Percentiles rank a stretch among this genome's conserved stretches.
These are phyloP conservation scores for Cantharis rufa DNA, from an alignment of 2,888 invertebrate species.

Conservation along the genomic window DNA sequence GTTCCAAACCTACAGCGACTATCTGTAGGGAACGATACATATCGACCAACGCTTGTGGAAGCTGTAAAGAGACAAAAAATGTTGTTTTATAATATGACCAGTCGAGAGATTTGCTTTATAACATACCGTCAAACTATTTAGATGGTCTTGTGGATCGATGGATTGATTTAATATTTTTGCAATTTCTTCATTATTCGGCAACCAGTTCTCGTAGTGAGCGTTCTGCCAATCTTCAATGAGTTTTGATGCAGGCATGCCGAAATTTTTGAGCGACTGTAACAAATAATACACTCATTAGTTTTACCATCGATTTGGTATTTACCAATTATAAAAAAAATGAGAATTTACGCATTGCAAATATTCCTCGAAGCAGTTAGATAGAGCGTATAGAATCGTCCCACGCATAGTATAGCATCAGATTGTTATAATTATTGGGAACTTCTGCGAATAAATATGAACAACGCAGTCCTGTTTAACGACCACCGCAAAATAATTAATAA, in stretches of 20 bases:
- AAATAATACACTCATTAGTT: slow-evolving; percentile 34
- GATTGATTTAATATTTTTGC: slow-evolving; percentile 58
- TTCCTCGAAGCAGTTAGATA: slow-evolving; percentile 27
- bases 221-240: slow-evolving; percentile 55
- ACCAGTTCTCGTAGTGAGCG: slow-evolving; percentile 56
- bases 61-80: slow-evolving; percentile 26
- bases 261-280: slow-evolving; percentile 57
- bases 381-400: slow-evolving; percentile 16
- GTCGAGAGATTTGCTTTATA: neutral
- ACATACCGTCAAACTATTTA: slow-evolving; percentile 57
- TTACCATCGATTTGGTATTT: neutral
- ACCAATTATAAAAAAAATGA: neutral
- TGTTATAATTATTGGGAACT: slow-evolving; percentile 6
- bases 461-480: slow-evolving; percentile 20
- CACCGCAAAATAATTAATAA: slow-evolving; percentile 1
- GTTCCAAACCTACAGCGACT: slow-evolving; percentile 71
- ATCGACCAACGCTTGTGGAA: slow-evolving; percentile 47
- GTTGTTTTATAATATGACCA: neutral
- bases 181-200: slow-evolving; percentile 55
- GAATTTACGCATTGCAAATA: slow-evolving; percentile 3
- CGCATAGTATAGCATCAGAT: slow-evolving; percentile 15
- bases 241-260: slow-evolving; percentile 52
- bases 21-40: slow-evolving; percentile 72
- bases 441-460: slow-evolving; percentile 30
- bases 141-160: slow-evolving; percentile 49